Evolutionary conservation across 2,888 invertebrate species (phyloP), one percentile per base, ranked within the genome.

Genomic region (Acrobeloides nanus): DNA sequence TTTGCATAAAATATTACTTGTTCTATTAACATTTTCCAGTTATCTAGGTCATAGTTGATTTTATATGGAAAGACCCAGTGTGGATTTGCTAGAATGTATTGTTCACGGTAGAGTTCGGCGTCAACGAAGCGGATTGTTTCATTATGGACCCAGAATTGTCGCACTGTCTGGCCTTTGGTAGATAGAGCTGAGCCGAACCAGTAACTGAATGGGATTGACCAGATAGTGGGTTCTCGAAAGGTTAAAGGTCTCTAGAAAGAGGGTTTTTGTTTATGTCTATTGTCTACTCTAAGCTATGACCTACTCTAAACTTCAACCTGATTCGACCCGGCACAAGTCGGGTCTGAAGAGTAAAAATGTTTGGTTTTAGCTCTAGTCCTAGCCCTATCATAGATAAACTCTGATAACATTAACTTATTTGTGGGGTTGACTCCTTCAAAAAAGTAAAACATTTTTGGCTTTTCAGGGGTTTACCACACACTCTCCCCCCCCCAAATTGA

Each of bases 131-230:
- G 57, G 8, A 68, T 53, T 15, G 62, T 62, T 8, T 59, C 51
- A 46, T 72, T 72, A 34, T 62, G 62, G 7, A 68, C 52, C 72
- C 72, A 72, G 39, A 72, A 70, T 40, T 71, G 68, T 8, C 69
- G 50, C 15, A 66, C 54, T 15, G 64, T 68, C 49, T 71, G 69
- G 20, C 70, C 69, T 29, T 59, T 57, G 1, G 55, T 55, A 2
- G 64, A 65, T 31, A 57, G 62, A 17, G 62, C 47, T 3, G 62
- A 62, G 35, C 70, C 70, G 46, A 70, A 70, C 52, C 60, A 55
- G 48, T 70, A 70, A 34, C 63, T 59, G 46, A 70, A 62, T 4
- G 70, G 70, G 38, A 70, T 67, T n/a, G 59, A 59, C 70, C 70
- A 70, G 4, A 61, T 46, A 34, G 60, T 58, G n/a, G 51, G n/a